Percentiles rank a stretch among this genome's conserved stretches.
Evolutionary conservation across 2,113 vertebrate genomes (phyloP).

Genomic region (Delphinapterus leucas): DNA sequence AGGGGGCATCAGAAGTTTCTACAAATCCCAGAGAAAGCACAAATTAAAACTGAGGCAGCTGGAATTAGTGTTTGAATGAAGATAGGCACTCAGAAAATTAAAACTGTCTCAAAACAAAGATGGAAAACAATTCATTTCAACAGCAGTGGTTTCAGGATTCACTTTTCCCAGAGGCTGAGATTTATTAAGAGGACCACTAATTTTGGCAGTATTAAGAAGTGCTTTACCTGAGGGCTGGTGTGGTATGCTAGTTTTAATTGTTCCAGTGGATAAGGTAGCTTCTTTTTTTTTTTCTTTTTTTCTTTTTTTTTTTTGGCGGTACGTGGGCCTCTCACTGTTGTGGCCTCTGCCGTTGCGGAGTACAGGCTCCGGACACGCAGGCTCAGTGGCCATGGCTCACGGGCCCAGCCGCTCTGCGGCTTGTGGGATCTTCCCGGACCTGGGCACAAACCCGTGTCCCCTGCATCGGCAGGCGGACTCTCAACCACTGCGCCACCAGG

Average conservation of each 20-base stretch:
- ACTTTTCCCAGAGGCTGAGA: background rate
- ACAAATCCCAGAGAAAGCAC: background rate
- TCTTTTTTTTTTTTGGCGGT: too few species aligned
- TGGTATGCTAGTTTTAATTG: background rate
- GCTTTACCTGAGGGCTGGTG: background rate
- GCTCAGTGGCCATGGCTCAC: too few species aligned
- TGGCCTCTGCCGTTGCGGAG: too few species aligned
- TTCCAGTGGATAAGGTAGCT: background rate
- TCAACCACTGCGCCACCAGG: too few species aligned
- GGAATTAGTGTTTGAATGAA: constrained; percentile 10
- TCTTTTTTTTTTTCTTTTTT: background rate
- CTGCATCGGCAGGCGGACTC: too few species aligned
- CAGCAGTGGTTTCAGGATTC: background rate
- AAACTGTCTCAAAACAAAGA: background rate
- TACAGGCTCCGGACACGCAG: too few species aligned
- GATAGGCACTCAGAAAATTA: constrained; percentile 21
- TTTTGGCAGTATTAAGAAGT: background rate
- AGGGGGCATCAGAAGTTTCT: constrained; percentile 13
- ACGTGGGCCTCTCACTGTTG: too few species aligned
- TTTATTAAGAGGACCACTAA: background rate
- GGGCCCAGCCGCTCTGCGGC: too few species aligned
- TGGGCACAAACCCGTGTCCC: too few species aligned
- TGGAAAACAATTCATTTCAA: constrained; percentile 29
- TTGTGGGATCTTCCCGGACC: too few species aligned
- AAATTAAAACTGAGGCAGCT: constrained; percentile 32